Percentiles rank a stretch among this genome's conserved stretches.
Conservation (phyloP, 2,113 vertebrate genomes). For the Anoura caudifer region DNA sequence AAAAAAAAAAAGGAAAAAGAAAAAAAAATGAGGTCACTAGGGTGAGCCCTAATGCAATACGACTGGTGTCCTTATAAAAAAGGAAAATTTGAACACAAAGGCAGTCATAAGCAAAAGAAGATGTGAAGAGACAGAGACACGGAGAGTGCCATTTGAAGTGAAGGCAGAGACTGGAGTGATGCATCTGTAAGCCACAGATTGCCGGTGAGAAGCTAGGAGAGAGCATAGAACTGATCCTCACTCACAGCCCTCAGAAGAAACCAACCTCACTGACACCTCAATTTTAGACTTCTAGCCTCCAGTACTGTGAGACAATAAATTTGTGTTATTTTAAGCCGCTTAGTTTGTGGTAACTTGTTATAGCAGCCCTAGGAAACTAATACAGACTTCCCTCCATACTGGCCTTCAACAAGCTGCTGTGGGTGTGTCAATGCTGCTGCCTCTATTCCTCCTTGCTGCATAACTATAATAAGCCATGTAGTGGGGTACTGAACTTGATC, state of each 20-base stretch:
- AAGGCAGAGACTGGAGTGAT: background rate
- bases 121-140: background rate
- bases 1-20: too few species aligned
- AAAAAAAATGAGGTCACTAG: background rate
- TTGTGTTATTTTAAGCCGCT: background rate
- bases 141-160: background rate
- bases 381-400: background rate
- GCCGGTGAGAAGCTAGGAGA: background rate
- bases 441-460: background rate
- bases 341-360: background rate
- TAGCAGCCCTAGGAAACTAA: background rate
- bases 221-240: background rate
- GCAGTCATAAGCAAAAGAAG: too few species aligned
- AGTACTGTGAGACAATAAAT: background rate
- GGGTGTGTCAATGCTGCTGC: fast-evolving
- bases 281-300: background rate
- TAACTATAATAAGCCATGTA: fast-evolving
- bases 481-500: background rate
- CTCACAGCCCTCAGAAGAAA: background rate
- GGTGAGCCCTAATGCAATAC: background rate
- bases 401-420: background rate
- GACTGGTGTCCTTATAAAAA: background rate
- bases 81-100: background rate
- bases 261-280: too few species aligned
- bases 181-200: background rate